These are phyloP conservation scores for Andrena minutula DNA, from an alignment of 2,888 invertebrate species.

Conservation along the genomic window DNA sequence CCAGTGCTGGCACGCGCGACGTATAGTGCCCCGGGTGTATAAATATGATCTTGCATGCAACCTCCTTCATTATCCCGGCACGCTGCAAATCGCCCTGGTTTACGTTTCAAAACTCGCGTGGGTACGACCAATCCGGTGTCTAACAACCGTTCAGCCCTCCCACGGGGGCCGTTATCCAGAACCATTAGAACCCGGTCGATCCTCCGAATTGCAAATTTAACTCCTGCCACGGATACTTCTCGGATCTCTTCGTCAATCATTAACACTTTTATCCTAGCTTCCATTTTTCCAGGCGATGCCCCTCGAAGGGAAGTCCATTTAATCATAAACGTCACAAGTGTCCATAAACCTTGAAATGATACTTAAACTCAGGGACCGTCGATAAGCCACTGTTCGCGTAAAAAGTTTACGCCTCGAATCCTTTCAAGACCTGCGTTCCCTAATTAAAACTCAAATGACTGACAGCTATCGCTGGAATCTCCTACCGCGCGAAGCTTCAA, in stretches of 20 bases:
- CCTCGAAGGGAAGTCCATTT: no score
- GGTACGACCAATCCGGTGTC: conserved; percentile 59
- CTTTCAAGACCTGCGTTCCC: background rate
- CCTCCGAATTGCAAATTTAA: conserved; percentile 1
- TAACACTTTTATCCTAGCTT: no score
- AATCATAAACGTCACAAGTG: no score
- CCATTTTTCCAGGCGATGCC: no score
- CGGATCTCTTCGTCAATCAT: no score
- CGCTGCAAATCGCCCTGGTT: conserved; percentile 69
- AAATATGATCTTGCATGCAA: conserved; percentile 76
- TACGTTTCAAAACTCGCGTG: conserved; percentile 70
- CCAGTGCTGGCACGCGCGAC: conserved; percentile 74
- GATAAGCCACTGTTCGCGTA: background rate
- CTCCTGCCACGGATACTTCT: background rate
- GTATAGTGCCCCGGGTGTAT: conserved; percentile 71
- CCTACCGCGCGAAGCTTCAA: background rate
- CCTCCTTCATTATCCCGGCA: conserved; percentile 72
- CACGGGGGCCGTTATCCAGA: conserved; percentile 53
- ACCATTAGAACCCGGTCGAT: conserved; percentile 16
- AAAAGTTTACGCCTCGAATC: background rate
- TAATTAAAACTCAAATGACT: background rate
- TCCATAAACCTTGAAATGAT: background rate
- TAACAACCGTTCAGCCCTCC: conserved; percentile 63
- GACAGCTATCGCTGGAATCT: background rate
- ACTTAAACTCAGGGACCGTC: background rate